A percentile compares a stretch with the other conserved stretches of the same genome.
Conservation (phyloP, 2,113 vertebrate genomes). For the Cnemophilus loriae region DNA sequence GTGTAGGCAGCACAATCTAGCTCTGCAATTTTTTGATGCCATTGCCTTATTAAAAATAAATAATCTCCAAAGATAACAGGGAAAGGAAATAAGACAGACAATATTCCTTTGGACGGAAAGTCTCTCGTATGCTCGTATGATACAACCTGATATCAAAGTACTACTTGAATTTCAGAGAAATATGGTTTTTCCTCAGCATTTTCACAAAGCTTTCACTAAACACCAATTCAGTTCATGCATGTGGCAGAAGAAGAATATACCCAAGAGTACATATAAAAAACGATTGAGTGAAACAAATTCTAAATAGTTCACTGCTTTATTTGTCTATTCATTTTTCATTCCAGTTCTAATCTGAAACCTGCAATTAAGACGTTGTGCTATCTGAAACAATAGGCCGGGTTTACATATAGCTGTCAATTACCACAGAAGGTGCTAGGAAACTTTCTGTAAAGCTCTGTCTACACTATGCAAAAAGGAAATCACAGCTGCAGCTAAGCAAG, state of each 20-base stretch:
- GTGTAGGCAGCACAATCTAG: background rate
- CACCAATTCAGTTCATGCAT: background rate
- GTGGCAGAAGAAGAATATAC: background rate
- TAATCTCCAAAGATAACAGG: conserved; percentile 3
- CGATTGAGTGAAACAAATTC: background rate
- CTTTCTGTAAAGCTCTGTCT: background rate
- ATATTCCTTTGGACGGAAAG: background rate
- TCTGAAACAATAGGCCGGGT: conserved; percentile 30
- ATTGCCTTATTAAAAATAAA: background rate
- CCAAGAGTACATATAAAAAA: background rate
- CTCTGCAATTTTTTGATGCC: background rate
- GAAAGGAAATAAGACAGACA: background rate
- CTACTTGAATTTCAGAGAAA: background rate
- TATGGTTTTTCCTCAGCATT: background rate
- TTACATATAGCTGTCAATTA: conserved; percentile 19
- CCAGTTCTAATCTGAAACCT: conserved; percentile 27
- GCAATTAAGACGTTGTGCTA: conserved; percentile 37
- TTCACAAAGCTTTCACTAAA: background rate
- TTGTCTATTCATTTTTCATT: conserved; percentile 14
- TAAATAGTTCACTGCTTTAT: background rate
- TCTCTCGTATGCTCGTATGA: background rate
- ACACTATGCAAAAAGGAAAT: background rate
- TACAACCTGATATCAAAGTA: background rate
- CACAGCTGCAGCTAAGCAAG: conserved; percentile 43
- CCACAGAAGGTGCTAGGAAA: conserved; percentile 30